Evolutionary conservation across 2,888 invertebrate genomes (phyloP).

Genomic region (Alitta virens): DNA sequence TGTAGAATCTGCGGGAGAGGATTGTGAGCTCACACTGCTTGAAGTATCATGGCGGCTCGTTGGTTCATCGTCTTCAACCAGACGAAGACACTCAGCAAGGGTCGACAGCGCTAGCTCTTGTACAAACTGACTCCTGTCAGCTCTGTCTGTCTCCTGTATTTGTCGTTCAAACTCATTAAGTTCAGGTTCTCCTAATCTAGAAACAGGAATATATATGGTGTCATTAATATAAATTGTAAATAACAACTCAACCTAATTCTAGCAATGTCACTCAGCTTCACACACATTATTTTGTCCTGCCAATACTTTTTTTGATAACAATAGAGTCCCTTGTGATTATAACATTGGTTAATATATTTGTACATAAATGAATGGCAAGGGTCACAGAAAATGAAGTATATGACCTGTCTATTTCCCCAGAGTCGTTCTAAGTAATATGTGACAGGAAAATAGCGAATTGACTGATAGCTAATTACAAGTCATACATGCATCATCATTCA

Average conservation of each 20-base stretch:
- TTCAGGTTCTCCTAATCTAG: constrained; percentile 40
- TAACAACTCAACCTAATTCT: too few species aligned
- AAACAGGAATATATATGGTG: constrained; percentile 2
- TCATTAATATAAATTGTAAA: too few species aligned
- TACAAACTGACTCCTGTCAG: constrained; percentile 69
- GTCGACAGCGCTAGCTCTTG: constrained; percentile 70
- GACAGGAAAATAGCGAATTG: neutral
- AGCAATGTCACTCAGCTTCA: too few species aligned
- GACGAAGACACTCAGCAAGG: constrained; percentile 56
- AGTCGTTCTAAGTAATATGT: neutral
- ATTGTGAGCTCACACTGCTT: neutral
- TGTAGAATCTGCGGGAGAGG: neutral
- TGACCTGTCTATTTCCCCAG: too few species aligned
- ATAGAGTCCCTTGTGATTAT: too few species aligned
- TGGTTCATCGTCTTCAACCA: constrained; percentile 18
- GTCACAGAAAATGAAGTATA: too few species aligned
- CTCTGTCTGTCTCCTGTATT: constrained; percentile 54
- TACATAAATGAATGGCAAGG: too few species aligned
- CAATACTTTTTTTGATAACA: too few species aligned
- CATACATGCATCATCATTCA: neutral
- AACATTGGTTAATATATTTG: too few species aligned
- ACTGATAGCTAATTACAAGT: too few species aligned
- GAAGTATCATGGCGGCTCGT: neutral
- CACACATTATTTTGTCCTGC: too few species aligned
- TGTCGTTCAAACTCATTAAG: constrained; percentile 33